phyloP scores from a whole-genome alignment of 2,797 vertebrate species.

The Numenius phaeopus region DNA sequence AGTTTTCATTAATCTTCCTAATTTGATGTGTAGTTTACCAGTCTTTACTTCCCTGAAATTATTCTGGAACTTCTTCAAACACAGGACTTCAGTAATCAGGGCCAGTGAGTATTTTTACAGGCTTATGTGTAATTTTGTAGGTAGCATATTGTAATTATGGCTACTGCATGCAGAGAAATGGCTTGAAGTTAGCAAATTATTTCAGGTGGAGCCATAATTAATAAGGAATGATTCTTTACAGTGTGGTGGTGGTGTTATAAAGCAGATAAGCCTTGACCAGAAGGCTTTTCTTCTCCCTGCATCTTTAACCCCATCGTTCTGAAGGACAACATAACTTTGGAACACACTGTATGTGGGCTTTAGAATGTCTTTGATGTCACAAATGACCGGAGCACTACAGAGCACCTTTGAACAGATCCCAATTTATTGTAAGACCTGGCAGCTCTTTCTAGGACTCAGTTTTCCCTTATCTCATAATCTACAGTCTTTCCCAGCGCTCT shows the following conservation, averaged over 20 bases:
- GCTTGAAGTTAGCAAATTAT: neutral
- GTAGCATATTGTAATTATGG: neutral
- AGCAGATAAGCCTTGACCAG: neutral
- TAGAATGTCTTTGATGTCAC: neutral
- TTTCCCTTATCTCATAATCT: neutral
- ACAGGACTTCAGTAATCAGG: neutral
- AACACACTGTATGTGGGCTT: neutral
- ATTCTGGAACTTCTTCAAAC: neutral
- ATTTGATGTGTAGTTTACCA: neutral
- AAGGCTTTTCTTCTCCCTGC: neutral
- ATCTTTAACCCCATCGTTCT: neutral
- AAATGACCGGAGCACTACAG: neutral
- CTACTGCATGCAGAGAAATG: neutral
- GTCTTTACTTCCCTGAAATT: neutral
- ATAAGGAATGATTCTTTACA: neutral
- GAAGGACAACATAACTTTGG: neutral
- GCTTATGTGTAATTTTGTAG: neutral
- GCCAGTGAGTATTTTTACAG: neutral
- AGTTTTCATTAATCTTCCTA: neutral
- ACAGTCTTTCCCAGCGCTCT: neutral
- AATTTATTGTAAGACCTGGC: neutral
- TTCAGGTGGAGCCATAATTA: neutral
- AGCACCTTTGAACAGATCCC: neutral
- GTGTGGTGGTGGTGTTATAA: neutral
- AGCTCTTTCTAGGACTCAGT: neutral